Conservation (phyloP, 2,797 vertebrate genomes). For the Acropternis orthonyx region DNA sequence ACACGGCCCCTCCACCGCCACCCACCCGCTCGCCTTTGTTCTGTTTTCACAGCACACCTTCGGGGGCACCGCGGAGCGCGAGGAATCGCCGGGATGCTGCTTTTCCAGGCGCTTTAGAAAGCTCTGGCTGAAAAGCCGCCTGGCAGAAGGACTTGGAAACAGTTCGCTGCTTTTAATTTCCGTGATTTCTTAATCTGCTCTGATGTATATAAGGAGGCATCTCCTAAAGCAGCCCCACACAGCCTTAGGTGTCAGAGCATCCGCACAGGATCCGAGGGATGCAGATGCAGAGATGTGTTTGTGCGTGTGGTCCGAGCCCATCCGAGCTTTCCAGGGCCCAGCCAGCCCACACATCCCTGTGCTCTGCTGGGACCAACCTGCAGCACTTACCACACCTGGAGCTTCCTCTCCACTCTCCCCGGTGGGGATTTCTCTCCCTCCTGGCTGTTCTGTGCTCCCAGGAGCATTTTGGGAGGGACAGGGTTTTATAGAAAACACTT, state of each 20-base stretch:
- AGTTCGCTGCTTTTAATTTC: neutral
- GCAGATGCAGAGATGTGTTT: neutral
- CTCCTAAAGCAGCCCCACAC: neutral
- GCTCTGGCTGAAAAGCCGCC: neutral
- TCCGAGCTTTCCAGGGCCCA: neutral
- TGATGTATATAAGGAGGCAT: neutral
- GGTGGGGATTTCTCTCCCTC: neutral
- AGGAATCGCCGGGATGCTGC: neutral
- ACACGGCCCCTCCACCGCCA: neutral
- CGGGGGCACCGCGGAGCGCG: neutral
- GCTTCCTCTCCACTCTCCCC: neutral
- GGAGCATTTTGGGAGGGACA: fast-evolving
- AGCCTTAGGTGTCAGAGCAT: neutral
- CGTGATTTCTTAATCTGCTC: neutral
- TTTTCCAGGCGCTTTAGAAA: neutral
- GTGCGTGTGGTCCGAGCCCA: neutral
- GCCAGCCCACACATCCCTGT: neutral
- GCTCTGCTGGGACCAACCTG: neutral
- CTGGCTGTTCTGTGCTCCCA: neutral
- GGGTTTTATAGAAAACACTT: neutral
- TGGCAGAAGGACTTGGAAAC: neutral
- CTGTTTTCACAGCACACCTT: neutral
- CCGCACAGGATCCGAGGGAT: neutral
- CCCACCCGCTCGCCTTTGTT: slow-evolving; percentile 22
- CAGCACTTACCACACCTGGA: neutral